Evolutionary conservation across 2,797 vertebrate species (phyloP).

Genomic region (Cephalopachus bancanus): DNA sequence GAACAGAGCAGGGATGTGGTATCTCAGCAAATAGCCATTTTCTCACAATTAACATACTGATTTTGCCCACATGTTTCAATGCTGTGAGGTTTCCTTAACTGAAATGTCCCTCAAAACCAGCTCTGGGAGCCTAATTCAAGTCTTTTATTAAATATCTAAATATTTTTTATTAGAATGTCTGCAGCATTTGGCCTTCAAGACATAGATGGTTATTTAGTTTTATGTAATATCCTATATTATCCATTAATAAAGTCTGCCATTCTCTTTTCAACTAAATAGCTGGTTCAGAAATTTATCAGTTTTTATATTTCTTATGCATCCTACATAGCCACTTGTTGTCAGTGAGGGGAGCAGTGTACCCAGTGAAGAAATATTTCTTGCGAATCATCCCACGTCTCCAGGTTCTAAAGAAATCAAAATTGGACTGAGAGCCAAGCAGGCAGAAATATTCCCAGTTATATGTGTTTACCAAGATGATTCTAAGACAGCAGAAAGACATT

Average conservation of each 20-base stretch:
- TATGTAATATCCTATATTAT: background rate
- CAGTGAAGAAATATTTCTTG: constrained; percentile 7
- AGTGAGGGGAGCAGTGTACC: background rate
- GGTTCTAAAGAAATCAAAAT: constrained; percentile 35
- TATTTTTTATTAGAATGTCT: background rate
- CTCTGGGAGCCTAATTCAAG: background rate
- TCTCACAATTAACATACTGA: background rate
- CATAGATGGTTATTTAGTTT: background rate
- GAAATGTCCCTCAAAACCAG: background rate
- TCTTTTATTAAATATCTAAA: background rate
- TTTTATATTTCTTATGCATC: background rate
- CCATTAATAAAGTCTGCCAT: background rate
- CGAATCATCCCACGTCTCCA: background rate
- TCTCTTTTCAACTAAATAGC: background rate
- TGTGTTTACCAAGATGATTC: background rate
- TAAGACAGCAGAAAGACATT: background rate
- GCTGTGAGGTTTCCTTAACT: background rate
- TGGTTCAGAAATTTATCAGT: background rate
- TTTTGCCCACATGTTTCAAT: background rate
- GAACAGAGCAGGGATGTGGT: background rate
- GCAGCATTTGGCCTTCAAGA: constrained; percentile 14
- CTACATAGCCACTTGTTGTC: background rate
- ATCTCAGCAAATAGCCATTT: background rate
- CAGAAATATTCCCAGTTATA: background rate
- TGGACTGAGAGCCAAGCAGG: background rate